Conservation (phyloP, 1,140 invertebrate species). For the Carposina sasakii region DNA sequence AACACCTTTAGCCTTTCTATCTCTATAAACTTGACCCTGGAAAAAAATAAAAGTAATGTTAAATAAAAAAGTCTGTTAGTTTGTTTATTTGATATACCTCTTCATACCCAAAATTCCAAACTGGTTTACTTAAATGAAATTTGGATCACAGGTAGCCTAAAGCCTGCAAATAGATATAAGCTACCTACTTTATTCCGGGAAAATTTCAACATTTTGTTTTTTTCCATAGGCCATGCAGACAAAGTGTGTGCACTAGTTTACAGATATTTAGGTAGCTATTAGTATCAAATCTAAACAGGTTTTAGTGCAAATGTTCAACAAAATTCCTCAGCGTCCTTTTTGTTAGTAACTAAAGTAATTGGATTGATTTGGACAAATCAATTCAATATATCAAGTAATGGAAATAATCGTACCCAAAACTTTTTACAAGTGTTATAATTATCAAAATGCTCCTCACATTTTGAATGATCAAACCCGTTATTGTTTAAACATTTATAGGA, state of each 20-base stretch:
- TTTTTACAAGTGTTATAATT: conserved; percentile 79
- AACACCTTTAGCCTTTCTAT: conserved; percentile 65
- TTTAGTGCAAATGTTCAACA: not conserved
- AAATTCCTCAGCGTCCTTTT: not conserved
- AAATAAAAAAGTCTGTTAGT: too few species aligned
- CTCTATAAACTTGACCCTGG: conserved; percentile 59
- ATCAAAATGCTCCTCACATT: conserved; percentile 75
- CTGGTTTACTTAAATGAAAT: too few species aligned
- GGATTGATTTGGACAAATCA: not conserved
- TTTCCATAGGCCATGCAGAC: too few species aligned
- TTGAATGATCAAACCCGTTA: conserved; percentile 74
- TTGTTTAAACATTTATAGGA: conserved; percentile 75
- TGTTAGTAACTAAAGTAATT: not conserved
- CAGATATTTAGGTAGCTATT: too few species aligned
- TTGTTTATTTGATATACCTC: too few species aligned
- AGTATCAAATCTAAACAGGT: not conserved
- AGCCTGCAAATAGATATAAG: too few species aligned
- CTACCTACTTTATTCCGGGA: too few species aligned
- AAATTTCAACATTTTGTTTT: too few species aligned
- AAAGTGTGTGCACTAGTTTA: too few species aligned
- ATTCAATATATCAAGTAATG: not conserved
- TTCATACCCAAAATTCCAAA: too few species aligned
- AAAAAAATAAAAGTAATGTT: conserved; percentile 24
- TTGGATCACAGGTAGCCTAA: too few species aligned
- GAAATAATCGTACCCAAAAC: conserved; percentile 70